Percentiles rank a stretch among this genome's conserved stretches.
These are phyloP conservation scores for Drosophila leontia DNA, from an alignment of 1,140 invertebrate genomes.

Conservation along the genomic window DNA sequence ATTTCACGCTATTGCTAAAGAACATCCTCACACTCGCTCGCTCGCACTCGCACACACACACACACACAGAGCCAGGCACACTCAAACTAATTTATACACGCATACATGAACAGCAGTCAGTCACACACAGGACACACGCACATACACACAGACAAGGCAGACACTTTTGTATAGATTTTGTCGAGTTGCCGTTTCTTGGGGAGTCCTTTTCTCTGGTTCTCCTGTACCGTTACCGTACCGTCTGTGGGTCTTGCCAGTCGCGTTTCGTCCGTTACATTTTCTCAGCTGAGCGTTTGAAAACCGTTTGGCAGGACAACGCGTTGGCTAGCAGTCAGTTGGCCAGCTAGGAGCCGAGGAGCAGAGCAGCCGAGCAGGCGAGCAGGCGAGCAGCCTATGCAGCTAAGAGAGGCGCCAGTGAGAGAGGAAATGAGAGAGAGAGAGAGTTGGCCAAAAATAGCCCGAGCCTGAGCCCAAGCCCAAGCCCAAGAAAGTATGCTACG, in stretches of 20 bases:
- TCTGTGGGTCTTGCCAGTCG: slow-evolving; percentile 54
- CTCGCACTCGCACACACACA: slow-evolving; percentile 14
- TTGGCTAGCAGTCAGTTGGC: slow-evolving; percentile 55
- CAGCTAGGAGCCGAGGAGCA: slow-evolving; percentile 46
- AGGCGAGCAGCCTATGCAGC: slow-evolving; percentile 22
- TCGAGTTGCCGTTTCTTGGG: slow-evolving; percentile 54
- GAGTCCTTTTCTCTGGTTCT: slow-evolving; percentile 50
- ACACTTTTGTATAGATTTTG: slow-evolving; percentile 64
- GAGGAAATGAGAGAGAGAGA: slow-evolving; percentile 8
- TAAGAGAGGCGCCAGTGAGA: not conserved
- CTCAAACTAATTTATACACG: slow-evolving; percentile 55
- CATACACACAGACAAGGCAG: slow-evolving; percentile 18
- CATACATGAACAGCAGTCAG: slow-evolving; percentile 35
- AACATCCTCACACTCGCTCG: slow-evolving; percentile 33
- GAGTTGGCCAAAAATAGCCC: slow-evolving; percentile 55
- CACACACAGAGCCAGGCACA: slow-evolving; percentile 18
- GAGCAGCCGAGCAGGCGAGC: slow-evolving; percentile 10
- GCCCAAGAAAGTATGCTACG: slow-evolving; percentile 55
- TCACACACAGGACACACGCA: slow-evolving; percentile 23
- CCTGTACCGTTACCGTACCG: slow-evolving; percentile 34
- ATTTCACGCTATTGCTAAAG: slow-evolving; percentile 41
- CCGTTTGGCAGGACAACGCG: slow-evolving; percentile 64
- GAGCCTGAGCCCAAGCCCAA: slow-evolving; percentile 40
- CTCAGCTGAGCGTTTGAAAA: slow-evolving; percentile 77
- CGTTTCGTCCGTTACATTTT: slow-evolving; percentile 75